phyloP scores from a whole-genome alignment of 2,888 invertebrate species.

The Callimorpha dominula region DNA sequence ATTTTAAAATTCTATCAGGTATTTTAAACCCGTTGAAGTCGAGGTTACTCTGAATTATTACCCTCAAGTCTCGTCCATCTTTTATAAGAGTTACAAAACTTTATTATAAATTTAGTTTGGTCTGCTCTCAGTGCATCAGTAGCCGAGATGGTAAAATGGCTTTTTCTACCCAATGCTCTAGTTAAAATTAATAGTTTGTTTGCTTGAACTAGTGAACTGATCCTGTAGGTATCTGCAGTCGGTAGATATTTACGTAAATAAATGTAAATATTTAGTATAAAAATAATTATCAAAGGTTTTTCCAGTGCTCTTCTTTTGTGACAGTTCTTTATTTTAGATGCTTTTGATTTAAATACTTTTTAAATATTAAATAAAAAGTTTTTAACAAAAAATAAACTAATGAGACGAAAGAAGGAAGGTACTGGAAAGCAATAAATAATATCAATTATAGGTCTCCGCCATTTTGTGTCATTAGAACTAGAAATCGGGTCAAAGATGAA shows the following conservation, averaged over 20 bases:
- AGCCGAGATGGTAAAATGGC: constrained; percentile 11
- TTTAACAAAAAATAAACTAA: too few species aligned
- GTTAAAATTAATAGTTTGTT: constrained; percentile 10
- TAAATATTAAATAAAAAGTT: too few species aligned
- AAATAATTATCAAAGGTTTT: neutral
- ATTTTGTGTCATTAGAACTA: too few species aligned
- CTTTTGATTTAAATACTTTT: too few species aligned
- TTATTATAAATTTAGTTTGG: constrained; percentile 58
- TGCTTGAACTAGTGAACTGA: neutral
- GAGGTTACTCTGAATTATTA: constrained; percentile 48
- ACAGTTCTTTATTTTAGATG: too few species aligned
- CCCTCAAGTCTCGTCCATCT: constrained; percentile 50
- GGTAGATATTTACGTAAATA: neutral
- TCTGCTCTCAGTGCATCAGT: constrained; percentile 37
- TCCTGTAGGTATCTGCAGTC: neutral
- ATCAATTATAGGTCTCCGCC: too few species aligned
- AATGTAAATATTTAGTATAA: neutral
- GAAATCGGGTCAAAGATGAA: too few species aligned
- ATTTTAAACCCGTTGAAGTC: constrained; percentile 45
- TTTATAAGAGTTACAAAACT: constrained; percentile 51
- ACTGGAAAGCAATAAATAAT: too few species aligned
- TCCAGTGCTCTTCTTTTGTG: too few species aligned
- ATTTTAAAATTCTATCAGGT: constrained; percentile 42
- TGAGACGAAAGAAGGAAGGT: too few species aligned
- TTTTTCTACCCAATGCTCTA: constrained; percentile 17